Conservation (phyloP, 2,797 vertebrate species). For the Myripristis murdjan region DNA sequence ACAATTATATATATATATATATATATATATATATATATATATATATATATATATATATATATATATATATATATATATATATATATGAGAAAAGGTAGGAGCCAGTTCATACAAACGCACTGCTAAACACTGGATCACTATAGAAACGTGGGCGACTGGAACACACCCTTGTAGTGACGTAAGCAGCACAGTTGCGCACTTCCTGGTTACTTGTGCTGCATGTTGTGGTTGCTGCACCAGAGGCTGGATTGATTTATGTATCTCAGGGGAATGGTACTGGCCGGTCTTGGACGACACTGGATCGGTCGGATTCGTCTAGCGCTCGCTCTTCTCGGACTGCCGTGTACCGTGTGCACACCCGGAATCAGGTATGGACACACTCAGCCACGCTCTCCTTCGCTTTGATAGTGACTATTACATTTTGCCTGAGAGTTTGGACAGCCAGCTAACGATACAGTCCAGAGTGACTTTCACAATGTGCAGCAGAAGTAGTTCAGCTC, state of each 20-base stretch:
- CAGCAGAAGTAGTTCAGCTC: background rate
- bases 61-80: too few species aligned
- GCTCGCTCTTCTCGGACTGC: slow-evolving; percentile 77
- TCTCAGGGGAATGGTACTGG: slow-evolving; percentile 66
- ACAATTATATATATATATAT: too few species aligned
- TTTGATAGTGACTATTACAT: background rate
- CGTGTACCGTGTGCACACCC: slow-evolving; percentile 30
- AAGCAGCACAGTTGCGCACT: slow-evolving; percentile 59
- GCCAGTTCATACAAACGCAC: too few species aligned
- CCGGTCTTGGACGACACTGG: slow-evolving; percentile 47
- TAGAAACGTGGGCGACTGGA: slow-evolving; percentile 49
- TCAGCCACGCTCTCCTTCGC: background rate
- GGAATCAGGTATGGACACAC: slow-evolving; percentile 62
- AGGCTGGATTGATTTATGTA: background rate
- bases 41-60: too few species aligned
- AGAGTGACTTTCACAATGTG: background rate
- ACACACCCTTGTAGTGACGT: slow-evolving; percentile 45
- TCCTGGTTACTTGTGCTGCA: slow-evolving; percentile 70
- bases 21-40: too few species aligned
- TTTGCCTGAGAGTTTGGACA: background rate
- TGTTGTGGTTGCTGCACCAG: background rate
- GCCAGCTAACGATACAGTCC: background rate
- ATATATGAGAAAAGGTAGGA: too few species aligned
- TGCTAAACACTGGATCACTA: slow-evolving; percentile 29
- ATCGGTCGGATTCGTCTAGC: slow-evolving; percentile 68